Evolutionary conservation across 2,888 invertebrate genomes (phyloP).

Genomic region (Cecidostiba fungosa): DNA sequence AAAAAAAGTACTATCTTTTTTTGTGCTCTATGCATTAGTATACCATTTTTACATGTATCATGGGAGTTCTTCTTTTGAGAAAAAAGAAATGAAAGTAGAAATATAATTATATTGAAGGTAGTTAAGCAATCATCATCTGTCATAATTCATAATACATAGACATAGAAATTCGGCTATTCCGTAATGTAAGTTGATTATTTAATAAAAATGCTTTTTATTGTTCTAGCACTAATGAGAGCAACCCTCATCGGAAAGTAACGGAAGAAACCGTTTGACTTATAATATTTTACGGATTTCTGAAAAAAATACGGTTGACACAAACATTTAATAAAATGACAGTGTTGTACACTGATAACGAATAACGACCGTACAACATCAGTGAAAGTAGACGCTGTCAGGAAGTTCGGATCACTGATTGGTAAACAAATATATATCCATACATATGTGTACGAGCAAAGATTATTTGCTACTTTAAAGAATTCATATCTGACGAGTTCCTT

Average conservation of each 20-base stretch:
- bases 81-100: background rate
- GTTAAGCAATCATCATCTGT: background rate
- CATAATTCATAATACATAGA: conserved; percentile 2
- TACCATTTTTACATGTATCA: no score
- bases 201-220: conserved; percentile 24
- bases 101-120: background rate
- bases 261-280: conserved; percentile 32
- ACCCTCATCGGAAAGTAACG: background rate
- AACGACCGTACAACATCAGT: background rate
- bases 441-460: background rate
- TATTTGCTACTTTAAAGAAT: background rate
- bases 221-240: conserved; percentile 44
- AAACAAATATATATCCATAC: background rate
- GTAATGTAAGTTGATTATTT: no score
- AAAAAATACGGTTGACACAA: background rate
- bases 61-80: no score
- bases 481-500: conserved; percentile 14
- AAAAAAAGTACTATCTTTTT: conserved; percentile 39
- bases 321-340: background rate
- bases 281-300: background rate
- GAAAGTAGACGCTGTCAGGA: background rate
- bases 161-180: no score
- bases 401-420: background rate
- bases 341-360: background rate
- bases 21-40: no score